Evolutionary conservation across 2,113 vertebrate genomes (phyloP).

Genomic region (Rhinogobius similis): DNA sequence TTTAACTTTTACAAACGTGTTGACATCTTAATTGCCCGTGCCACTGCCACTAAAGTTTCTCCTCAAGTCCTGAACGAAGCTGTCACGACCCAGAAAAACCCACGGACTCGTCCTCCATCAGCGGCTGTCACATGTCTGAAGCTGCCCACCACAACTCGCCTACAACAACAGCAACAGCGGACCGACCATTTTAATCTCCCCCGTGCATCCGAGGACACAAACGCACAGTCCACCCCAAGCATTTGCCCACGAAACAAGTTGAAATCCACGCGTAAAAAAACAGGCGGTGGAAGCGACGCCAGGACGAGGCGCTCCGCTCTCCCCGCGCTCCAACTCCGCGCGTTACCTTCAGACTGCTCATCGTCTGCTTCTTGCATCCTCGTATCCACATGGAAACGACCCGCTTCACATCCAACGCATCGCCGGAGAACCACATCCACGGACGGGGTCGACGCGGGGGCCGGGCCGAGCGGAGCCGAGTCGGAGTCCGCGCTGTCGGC

Average conservation of each 20-base stretch:
- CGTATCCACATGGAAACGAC: constrained; percentile 75
- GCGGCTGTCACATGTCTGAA: constrained; percentile 21
- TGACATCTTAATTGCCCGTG: too few species aligned
- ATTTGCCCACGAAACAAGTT: constrained; percentile 18
- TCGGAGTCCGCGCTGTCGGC: constrained; percentile 37
- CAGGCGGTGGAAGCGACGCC: neutral
- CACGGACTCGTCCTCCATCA: neutral
- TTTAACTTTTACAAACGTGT: too few species aligned
- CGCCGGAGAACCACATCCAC: constrained; percentile 39
- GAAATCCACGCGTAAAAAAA: neutral
- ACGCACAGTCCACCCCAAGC: neutral
- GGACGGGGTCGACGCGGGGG: constrained; percentile 20
- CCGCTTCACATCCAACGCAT: constrained; percentile 66
- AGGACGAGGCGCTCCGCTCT: neutral
- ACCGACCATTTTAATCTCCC: constrained; percentile 33
- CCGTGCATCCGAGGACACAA: neutral
- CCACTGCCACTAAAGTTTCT: constrained; percentile 20
- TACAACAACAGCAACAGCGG: neutral
- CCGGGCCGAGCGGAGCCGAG: constrained; percentile 13
- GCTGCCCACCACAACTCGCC: constrained; percentile 15
- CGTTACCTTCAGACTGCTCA: constrained; percentile 79
- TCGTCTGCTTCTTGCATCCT: constrained; percentile 79
- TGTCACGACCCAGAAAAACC: neutral
- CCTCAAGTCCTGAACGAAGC: neutral
- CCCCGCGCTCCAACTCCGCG: constrained; percentile 25